Evolutionary conservation across 2,888 invertebrate genomes (phyloP).

Genomic region (Petrolisthes manimaculis): DNA sequence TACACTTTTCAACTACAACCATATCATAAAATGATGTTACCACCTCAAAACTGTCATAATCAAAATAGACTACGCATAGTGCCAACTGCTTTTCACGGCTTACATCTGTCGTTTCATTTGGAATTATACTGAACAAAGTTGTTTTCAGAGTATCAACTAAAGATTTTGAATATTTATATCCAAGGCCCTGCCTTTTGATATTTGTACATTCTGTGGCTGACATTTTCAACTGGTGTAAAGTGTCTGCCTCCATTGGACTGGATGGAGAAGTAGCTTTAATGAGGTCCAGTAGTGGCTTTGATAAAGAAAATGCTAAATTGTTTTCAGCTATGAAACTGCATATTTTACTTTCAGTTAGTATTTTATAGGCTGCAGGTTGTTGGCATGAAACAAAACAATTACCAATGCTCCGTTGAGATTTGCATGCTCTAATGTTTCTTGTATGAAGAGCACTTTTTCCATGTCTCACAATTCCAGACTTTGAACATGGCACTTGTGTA

Average conservation of each 20-base stretch:
- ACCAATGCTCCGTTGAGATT: not conserved
- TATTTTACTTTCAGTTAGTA: constrained; percentile 16
- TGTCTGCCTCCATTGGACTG: not conserved
- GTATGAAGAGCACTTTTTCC: not conserved
- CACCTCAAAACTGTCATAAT: constrained; percentile 29
- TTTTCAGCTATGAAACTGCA: not conserved
- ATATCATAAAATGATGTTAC: constrained; percentile 33
- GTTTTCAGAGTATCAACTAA: constrained; percentile 12
- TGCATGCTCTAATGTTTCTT: not conserved
- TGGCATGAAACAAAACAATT: not conserved
- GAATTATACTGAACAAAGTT: constrained; percentile 8
- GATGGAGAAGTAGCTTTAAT: constrained; percentile 11
- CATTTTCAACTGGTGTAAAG: constrained; percentile 6
- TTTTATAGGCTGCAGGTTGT: not conserved
- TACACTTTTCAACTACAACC: constrained; percentile 37
- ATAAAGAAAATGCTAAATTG: constrained; percentile 1
- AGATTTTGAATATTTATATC: constrained; percentile 5
- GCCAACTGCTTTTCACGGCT: constrained; percentile 36
- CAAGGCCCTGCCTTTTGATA: constrained; percentile 1
- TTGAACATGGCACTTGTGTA: constrained; percentile 13
- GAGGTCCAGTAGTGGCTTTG: constrained; percentile 1
- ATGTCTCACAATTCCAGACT: constrained; percentile 29
- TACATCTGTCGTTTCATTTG: constrained; percentile 20
- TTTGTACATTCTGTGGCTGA: not conserved
- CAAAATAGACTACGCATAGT: constrained; percentile 40